A percentile compares a stretch with the other conserved stretches of the same genome.
These are phyloP conservation scores for Brenthis hecate DNA, from an alignment of 2,888 invertebrate genomes.

Conservation along the genomic window DNA sequence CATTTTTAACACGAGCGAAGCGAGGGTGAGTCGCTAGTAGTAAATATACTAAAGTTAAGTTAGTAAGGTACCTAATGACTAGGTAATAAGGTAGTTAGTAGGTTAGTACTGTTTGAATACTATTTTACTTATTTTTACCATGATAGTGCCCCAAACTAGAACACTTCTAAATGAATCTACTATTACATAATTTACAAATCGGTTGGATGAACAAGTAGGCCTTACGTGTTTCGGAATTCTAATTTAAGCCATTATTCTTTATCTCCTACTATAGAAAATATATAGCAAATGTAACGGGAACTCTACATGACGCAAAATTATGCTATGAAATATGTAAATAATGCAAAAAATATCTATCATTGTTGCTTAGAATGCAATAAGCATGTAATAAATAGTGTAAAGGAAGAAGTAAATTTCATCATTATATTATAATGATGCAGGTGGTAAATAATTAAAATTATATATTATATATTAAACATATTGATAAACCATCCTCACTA, in stretches of 20 bases:
- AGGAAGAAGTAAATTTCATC: constrained; percentile 6
- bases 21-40: too few species aligned
- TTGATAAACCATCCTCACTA: too few species aligned
- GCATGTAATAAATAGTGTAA: not conserved
- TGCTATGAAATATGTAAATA: not conserved
- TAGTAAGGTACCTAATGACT: too few species aligned
- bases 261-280: constrained; percentile 24
- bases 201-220: constrained; percentile 63
- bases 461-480: too few species aligned
- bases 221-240: constrained; percentile 63
- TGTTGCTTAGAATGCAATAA: constrained; percentile 1
- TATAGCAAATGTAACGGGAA: not conserved
- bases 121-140: not conserved
- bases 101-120: not conserved
- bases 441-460: too few species aligned
- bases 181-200: constrained; percentile 38
- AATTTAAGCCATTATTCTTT: constrained; percentile 44
- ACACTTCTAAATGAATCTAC: not conserved
- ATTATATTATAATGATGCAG: constrained; percentile 2
- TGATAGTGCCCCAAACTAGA: not conserved
- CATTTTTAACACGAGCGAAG: too few species aligned
- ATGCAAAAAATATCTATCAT: not conserved
- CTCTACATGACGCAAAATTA: not conserved
- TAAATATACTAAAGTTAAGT: too few species aligned
- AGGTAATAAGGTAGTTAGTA: too few species aligned